These are phyloP conservation scores for Verasper variegatus DNA, from an alignment of 2,113 vertebrate species.

Conservation along the genomic window DNA sequence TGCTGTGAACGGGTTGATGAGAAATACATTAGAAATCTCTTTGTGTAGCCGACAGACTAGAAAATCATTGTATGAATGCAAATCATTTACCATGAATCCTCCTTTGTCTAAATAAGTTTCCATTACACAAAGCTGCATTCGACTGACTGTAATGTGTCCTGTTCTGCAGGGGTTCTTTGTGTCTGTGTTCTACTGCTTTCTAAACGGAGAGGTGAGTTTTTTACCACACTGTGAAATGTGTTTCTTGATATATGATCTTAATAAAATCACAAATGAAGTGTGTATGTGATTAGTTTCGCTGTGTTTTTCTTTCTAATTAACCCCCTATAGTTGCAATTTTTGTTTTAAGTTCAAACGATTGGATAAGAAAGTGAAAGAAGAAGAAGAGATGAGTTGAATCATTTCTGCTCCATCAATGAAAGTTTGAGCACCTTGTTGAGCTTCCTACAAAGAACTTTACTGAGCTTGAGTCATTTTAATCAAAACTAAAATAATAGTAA, in stretches of 20 bases:
- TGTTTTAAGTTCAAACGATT: neutral
- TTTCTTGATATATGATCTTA: slow-evolving; percentile 23
- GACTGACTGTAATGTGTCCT: slow-evolving; percentile 47
- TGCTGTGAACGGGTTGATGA: neutral
- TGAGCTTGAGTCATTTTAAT: neutral
- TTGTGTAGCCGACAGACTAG: neutral
- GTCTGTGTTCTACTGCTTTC: slow-evolving; percentile 99
- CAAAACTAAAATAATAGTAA: slow-evolving; percentile 6
- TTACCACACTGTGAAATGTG: slow-evolving; percentile 7
- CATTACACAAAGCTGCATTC: neutral
- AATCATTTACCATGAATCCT: neutral
- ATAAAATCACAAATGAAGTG: slow-evolving; percentile 9
- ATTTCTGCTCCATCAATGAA: neutral
- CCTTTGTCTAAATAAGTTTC: slow-evolving; percentile 7
- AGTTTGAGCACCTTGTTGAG: neutral
- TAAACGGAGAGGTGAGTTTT: slow-evolving; percentile 95
- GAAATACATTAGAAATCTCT: neutral
- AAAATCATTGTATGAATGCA: neutral
- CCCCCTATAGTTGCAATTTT: neutral
- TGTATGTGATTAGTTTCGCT: neutral
- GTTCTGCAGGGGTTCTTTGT: slow-evolving; percentile 95
- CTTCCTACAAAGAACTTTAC: neutral
- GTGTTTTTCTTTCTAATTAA: neutral
- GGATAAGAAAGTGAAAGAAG: neutral
- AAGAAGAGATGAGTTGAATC: neutral